Conservation (phyloP, 1,140 invertebrate genomes). For the Whitmania pigra region DNA sequence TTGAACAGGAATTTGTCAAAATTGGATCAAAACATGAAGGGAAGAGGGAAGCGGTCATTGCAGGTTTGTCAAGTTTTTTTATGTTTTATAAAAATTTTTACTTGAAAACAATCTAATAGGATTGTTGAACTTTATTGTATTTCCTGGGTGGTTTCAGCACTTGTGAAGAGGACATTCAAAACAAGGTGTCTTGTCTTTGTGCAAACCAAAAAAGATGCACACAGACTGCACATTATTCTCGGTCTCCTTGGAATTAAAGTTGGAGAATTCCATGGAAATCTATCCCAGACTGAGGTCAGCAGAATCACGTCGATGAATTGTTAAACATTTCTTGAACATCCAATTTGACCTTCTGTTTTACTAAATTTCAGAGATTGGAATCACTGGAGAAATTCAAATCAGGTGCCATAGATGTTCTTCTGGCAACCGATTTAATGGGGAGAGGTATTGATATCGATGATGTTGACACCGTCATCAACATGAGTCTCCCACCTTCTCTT, state of each 20-base stretch:
- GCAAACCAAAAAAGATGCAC: constrained; percentile 84
- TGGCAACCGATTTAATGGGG: constrained; percentile 91
- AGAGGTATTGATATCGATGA: constrained; percentile 88
- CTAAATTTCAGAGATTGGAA: constrained; percentile 59
- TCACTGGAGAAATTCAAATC: constrained; percentile 77
- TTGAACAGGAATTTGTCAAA: constrained; percentile 88
- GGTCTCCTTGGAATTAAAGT: constrained; percentile 72
- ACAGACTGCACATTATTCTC: constrained; percentile 75
- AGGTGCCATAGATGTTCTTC: constrained; percentile 72
- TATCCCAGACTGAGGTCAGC: constrained; percentile 61
- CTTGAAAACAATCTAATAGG: too few species aligned
- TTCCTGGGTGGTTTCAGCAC: constrained; percentile 44
- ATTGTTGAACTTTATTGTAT: too few species aligned
- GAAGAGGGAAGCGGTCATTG: constrained; percentile 78
- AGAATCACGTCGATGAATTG: too few species aligned
- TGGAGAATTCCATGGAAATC: constrained; percentile 85
- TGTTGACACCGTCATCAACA: constrained; percentile 90
- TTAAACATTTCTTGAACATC: too few species aligned
- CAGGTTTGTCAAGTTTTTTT: constrained; percentile 40
- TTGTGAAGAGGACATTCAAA: constrained; percentile 83
- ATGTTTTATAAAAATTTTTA: not conserved
- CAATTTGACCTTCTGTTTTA: not conserved
- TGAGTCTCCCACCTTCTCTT: constrained; percentile 78
- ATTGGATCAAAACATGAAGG: constrained; percentile 66
- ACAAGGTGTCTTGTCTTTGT: constrained; percentile 87